These are phyloP conservation scores for Cacoxenus indagator DNA, from an alignment of 2,888 invertebrate genomes.

Conservation along the genomic window DNA sequence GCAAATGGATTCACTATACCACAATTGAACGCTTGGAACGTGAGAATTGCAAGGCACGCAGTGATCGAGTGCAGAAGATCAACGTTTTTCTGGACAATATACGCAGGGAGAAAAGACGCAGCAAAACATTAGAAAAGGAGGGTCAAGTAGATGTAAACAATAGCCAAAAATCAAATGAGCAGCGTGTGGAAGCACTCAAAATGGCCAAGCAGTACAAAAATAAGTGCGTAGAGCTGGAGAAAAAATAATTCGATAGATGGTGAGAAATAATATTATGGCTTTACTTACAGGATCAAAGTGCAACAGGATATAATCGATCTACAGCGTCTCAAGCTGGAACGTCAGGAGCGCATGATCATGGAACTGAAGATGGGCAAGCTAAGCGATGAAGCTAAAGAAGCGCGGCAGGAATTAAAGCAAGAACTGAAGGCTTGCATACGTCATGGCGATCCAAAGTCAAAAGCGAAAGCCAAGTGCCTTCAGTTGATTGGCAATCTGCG, in stretches of 20 bases:
- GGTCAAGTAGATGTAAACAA: conserved; percentile 1
- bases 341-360: conserved; percentile 81
- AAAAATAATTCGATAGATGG: neutral
- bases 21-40: conserved; percentile 67
- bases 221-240: conserved; percentile 55
- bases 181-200: conserved; percentile 51
- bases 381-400: conserved; percentile 76
- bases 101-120: conserved; percentile 60
- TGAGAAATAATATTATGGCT: neutral
- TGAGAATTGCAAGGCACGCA: conserved; percentile 51
- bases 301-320: conserved; percentile 82
- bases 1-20: conserved; percentile 68
- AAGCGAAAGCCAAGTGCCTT: conserved; percentile 71
- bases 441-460: conserved; percentile 74
- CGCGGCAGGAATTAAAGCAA: conserved; percentile 74
- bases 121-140: conserved; percentile 21
- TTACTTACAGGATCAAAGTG: conserved; percentile 74
- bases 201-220: conserved; percentile 67
- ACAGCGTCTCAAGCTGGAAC: conserved; percentile 79
- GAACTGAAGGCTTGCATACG: conserved; percentile 74
- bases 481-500: conserved; percentile 67
- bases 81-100: conserved; percentile 68
- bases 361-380: conserved; percentile 80
- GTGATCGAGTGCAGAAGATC: conserved; percentile 65
- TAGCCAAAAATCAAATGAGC: conserved; percentile 42